phyloP scores from a whole-genome alignment of 2,888 invertebrate genomes.

The Drosophila subquinaria region DNA sequence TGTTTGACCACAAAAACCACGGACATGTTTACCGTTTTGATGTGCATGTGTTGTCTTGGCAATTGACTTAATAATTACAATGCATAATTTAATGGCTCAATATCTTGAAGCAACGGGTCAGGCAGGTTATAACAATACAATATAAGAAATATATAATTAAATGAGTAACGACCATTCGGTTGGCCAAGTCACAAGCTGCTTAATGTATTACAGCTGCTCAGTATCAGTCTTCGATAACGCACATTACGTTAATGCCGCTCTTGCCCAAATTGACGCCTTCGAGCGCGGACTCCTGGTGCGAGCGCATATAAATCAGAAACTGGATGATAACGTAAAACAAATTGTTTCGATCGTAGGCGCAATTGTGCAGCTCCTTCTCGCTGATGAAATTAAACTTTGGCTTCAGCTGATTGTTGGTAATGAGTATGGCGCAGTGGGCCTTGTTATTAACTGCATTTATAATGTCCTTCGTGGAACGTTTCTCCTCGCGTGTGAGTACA shows the following conservation, averaged over 20 bases:
- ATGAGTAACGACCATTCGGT: constrained; percentile 24
- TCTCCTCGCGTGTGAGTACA: constrained; percentile 85
- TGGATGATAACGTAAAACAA: constrained; percentile 94
- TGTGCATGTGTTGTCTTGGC: constrained; percentile 40
- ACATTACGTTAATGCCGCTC: constrained; percentile 93
- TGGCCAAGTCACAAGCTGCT: constrained; percentile 32
- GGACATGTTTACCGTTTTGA: constrained; percentile 47
- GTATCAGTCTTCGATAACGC: constrained; percentile 89
- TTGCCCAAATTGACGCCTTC: constrained; percentile 92
- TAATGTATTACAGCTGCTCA: neutral
- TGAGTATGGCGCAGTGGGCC: constrained; percentile 85
- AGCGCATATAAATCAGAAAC: constrained; percentile 91
- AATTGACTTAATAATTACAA: constrained; percentile 70
- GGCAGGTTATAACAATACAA: constrained; percentile 21
- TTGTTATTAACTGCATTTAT: constrained; percentile 84
- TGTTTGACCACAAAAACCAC: constrained; percentile 65
- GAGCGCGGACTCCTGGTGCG: constrained; percentile 90
- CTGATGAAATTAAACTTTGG: constrained; percentile 86
- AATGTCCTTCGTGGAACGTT: constrained; percentile 84
- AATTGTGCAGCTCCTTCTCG: constrained; percentile 89
- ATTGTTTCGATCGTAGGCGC: constrained; percentile 94
- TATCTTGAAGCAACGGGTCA: constrained; percentile 9
- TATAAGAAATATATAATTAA: constrained; percentile 23
- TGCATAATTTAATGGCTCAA: constrained; percentile 71
- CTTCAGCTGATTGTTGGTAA: constrained; percentile 81